Base-by-base conservation (phyloP, 53 echinoderm and acorn worm genomes). In the Paracentrotus lividus region DNA sequence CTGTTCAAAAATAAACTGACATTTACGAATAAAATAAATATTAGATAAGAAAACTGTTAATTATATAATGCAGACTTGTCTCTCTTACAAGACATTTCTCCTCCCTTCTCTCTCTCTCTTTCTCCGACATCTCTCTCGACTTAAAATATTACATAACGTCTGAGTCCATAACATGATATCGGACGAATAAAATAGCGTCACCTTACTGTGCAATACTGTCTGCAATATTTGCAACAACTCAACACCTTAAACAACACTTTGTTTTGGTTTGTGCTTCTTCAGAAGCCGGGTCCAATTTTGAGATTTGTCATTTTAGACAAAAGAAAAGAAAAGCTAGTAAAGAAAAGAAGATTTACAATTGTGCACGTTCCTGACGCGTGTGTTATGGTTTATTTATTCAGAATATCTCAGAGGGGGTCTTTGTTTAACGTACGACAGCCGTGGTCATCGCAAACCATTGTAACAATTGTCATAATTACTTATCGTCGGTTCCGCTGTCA, bases 381-480 rank as follows among this genome's bases (percentile, higher is more conserved):
- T n/a, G n/a, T 38, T 40, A 4, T 38, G 40, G 18, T 72, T 72
- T 72, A 72, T 72, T 72, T 40, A 72, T 72, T 72, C 72, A 72
- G 40, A 67, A 10, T 18, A 16, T 72, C 36, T 72, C 16, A 20
- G 21, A 38, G 72, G n/a, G 72, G 40, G 36, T 72, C 72, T 72
- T 72, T 72, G 72, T 72, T 72, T 40, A 16, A 72, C 36, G 40
- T 36, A 40, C 15, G 72, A 72, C 72, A 40, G 72, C 72, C n/a
- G 72, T 36, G 72, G 38, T 38, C 72, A 20, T 72, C 72, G 49
- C 49, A 29, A 49, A 85, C 49, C 29, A 49, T 85, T 85, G 85
- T 85, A 29, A 47, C 51, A 85, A 49, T 85, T 85, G 85, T 85
- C 85, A 51, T 85, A 47, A 85, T 85, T 85, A 85, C 85, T 85